These are phyloP conservation scores for Molorchus minor DNA, from an alignment of 2,888 invertebrate genomes.

Conservation along the genomic window DNA sequence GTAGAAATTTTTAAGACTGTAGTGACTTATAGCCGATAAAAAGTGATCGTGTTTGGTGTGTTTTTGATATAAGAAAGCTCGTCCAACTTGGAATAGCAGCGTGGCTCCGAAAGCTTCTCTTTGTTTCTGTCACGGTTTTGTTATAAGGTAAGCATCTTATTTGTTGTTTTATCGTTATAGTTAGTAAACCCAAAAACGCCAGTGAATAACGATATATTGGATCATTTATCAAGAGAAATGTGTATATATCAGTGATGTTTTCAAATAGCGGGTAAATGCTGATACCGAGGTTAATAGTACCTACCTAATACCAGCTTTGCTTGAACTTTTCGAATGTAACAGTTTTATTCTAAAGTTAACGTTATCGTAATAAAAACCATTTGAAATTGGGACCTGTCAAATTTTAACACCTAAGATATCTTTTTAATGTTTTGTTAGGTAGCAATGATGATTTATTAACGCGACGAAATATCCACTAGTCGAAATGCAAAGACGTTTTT, in stretches of 20 bases:
- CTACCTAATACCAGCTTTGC: conserved; percentile 16
- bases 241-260: background rate
- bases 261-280: conserved; percentile 32
- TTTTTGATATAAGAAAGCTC: conserved; percentile 56
- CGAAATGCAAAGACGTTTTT: conserved; percentile 2
- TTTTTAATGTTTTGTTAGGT: too few relatives aligned
- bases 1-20: conserved; percentile 46
- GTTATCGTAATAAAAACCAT: too few relatives aligned
- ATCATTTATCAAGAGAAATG: background rate
- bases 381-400: too few relatives aligned
- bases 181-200: conserved; percentile 8
- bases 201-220: background rate
- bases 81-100: conserved; percentile 61
- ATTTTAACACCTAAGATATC: too few relatives aligned
- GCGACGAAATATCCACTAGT: too few relatives aligned
- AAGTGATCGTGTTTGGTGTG: conserved; percentile 59
- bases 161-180: conserved; percentile 22
- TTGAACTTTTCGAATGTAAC: too few relatives aligned
- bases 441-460: too few relatives aligned
- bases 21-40: conserved; percentile 48
- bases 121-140: conserved; percentile 61
- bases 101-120: conserved; percentile 63
- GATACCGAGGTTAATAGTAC: conserved; percentile 16
- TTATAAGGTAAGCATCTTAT: conserved; percentile 58
- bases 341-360: too few relatives aligned